Base-by-base conservation (phyloP, 1,140 invertebrate species). In the Eubasilissa regina region DNA sequence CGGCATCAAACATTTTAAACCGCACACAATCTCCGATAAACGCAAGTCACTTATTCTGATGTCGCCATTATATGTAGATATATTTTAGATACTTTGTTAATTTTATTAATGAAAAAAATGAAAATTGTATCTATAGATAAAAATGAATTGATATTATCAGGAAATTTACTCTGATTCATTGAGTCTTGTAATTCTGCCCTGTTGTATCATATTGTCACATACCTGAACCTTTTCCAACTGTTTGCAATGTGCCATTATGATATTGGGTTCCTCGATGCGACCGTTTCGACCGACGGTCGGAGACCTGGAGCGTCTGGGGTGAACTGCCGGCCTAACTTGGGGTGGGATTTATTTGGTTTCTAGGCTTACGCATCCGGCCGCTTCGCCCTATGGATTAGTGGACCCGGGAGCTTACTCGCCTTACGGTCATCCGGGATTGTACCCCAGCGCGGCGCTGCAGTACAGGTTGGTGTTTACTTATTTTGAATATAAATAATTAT, bases 381-480 rank as follows among this genome's bases (percentile, higher is more conserved):
- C 81, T 3, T 60, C 81, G 7, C 58, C 84, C 15, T 84, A 82
- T 44, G 79, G 80, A 15, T 83, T 89, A 76, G 80, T 89, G 83
- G 87, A 89, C 83, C 87, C 87, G 12, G 77, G 84, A 51, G 85
- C 87, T 7, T 89, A 89, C 80, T 87, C 88, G 15, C 85, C 86
- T 4, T 89, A 89, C 83, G 87, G 86, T 10, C 88, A 89, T 75
- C 88, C 88, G 19, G 84, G 86, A 44, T 84, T 89, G 12, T 89
- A 89, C 83, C 87, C 88, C 77, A 89, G 86, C 75, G 88, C 88
- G 3, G 88, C 87, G 7, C 75, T 89, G 72, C 88, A 89, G 77
- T 89, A 89, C 84, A 88, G 88, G 88, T 89, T 74, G 77, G 60
- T 68, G n/a, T 48, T 13, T 6, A 1, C 25, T 35, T 35, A 35